Evolutionary conservation across 2,888 invertebrate genomes (phyloP).

Genomic region (Parapristionchus giblindavisi): DNA sequence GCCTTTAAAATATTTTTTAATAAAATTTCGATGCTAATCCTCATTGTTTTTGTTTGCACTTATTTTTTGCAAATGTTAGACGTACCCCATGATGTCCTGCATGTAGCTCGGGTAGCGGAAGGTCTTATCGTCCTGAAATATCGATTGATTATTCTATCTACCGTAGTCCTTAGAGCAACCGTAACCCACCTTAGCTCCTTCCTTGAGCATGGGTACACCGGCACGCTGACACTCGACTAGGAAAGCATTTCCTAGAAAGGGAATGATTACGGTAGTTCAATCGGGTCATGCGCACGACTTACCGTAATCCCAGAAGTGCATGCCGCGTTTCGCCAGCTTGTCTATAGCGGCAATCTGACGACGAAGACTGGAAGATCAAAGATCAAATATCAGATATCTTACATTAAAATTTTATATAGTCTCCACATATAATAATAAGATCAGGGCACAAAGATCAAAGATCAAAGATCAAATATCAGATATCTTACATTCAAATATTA

Average conservation of each 20-base stretch:
- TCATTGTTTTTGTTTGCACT: too few relatives aligned
- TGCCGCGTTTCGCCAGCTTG: slow-evolving; percentile 72
- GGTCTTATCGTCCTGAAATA: slow-evolving; percentile 69
- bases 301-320: slow-evolving; percentile 78
- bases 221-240: slow-evolving; percentile 76
- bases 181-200: slow-evolving; percentile 60
- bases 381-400: neutral
- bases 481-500: slow-evolving; percentile 1
- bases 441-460: too few relatives aligned
- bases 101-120: slow-evolving; percentile 77
- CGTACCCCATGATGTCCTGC: slow-evolving; percentile 77
- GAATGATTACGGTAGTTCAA: neutral
- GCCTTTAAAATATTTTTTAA: too few relatives aligned
- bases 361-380: slow-evolving; percentile 71
- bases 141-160: neutral
- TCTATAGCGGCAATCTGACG: slow-evolving; percentile 76
- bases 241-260: slow-evolving; percentile 74
- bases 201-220: slow-evolving; percentile 72
- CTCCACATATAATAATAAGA: neutral
- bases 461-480: too few relatives aligned
- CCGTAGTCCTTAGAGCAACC: neutral
- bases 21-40: too few relatives aligned
- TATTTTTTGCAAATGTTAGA: neutral
- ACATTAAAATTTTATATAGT: neutral
- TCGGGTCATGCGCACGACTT: neutral